phyloP scores from a whole-genome alignment of 2,888 invertebrate species.

The Drosophila pseudotalamancana region DNA sequence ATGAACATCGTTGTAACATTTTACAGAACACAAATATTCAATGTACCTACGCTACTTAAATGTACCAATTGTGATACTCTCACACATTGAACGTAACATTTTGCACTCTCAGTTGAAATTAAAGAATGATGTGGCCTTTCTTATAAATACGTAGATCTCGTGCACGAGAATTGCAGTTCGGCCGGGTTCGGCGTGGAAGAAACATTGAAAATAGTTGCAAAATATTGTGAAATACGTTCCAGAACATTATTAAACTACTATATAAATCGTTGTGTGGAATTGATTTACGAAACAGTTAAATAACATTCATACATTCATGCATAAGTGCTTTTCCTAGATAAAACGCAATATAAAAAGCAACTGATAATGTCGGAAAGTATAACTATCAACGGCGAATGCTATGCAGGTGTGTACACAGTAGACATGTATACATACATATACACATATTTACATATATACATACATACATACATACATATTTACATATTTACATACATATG shows the following conservation, averaged over 20 bases:
- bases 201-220: constrained; percentile 9
- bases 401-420: constrained; percentile 50
- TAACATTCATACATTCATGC: too few species aligned
- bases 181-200: constrained; percentile 13
- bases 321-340: constrained; percentile 39
- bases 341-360: constrained; percentile 23
- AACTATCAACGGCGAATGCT: constrained; percentile 58
- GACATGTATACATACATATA: not conserved
- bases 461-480: too few species aligned
- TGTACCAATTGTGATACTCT: not conserved
- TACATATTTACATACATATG: not conserved
- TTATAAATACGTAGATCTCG: constrained; percentile 38
- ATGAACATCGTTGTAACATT: too few species aligned
- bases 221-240: constrained; percentile 56
- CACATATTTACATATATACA: not conserved
- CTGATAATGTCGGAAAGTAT: constrained; percentile 57
- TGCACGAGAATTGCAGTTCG: constrained; percentile 24
- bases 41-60: not conserved
- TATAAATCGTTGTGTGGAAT: not conserved
- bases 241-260: constrained; percentile 9
- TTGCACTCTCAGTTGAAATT: constrained; percentile 25
- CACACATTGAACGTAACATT: constrained; percentile 1
- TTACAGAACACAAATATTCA: too few species aligned
- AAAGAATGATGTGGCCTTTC: constrained; percentile 8
- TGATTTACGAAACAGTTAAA: constrained; percentile 10